Evolutionary conservation across 2,888 invertebrate genomes (phyloP), one percentile per base, ranked within the genome.

Genomic region (Aphrophora alni): DNA sequence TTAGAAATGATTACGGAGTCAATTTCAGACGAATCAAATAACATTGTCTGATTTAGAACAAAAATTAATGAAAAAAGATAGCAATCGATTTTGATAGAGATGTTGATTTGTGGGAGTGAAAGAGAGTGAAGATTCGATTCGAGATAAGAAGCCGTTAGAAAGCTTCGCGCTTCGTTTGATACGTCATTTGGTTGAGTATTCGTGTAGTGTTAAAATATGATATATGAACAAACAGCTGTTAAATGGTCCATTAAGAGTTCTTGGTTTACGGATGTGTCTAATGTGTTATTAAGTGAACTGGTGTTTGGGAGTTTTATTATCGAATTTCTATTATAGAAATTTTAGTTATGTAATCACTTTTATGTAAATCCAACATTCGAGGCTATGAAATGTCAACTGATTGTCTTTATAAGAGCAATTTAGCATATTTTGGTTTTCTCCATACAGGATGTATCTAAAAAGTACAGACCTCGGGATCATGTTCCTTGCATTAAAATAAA

Each of bases 101-200:
- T 59, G 59, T 59, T 59, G 59, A 59, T 59, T 59, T 59, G 59
- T 59, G 10, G 59, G 59, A 59, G 59, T 59, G 59, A 59, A 59
- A 59, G 59, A 59, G n/a, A n/a, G n/a, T n/a, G 59, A 7, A 59
- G 59, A 59, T 59, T 59, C 59, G 59, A 59, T 59, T 59, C 59
- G 59, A 59, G 59, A 59, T 59, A 59, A 59, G 21, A 21, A 59
- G 59, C 59, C n/a, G 59, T 59, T 59, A 59, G 59, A 59, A 59
- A 59, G 59, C 21, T 21, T n/a, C 21, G 21, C 59, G 59, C 21
- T 59, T n/a, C 59, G 59, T 59, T 59, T 59, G 59, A 59, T 59
- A 59, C 59, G 59, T 59, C 59, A 59, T 59, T 59, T 59, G 21
- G 59, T 59, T 21, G 59, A 59, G 59, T 59, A 21, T 44, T 44